Conservation (phyloP, 2,888 invertebrate genomes). For the Hylaea fasciaria region DNA sequence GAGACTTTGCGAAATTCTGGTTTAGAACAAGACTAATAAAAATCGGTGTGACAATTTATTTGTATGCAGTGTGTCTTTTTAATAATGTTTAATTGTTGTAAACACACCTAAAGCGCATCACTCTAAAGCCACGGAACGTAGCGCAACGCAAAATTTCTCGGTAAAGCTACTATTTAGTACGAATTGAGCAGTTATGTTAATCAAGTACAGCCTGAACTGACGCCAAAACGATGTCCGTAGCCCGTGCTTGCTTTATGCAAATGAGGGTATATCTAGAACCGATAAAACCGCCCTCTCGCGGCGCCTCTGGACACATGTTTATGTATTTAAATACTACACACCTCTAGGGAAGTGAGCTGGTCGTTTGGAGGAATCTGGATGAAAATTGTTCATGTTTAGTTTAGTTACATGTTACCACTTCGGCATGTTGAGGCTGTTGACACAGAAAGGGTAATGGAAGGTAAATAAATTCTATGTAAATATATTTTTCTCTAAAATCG, state of each 20-base stretch:
- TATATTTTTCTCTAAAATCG: no score
- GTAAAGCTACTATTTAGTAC: conserved; percentile 77
- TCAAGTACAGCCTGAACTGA: conserved; percentile 77
- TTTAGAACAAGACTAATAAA: no score
- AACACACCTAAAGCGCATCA: conserved; percentile 4
- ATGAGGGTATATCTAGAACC: conserved; percentile 48
- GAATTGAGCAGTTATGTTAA: conserved; percentile 83
- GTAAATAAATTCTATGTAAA: no score
- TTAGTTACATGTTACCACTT: no score
- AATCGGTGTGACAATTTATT: no score
- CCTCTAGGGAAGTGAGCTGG: no score
- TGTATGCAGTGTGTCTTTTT: no score
- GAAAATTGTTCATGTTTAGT: no score
- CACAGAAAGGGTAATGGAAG: no score
- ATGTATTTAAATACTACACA: conserved; percentile 15
- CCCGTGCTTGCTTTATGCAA: conserved; percentile 76
- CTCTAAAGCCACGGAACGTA: conserved; percentile 18
- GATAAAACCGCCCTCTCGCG: conserved; percentile 31
- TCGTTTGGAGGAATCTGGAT: neutral
- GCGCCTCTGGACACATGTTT: conserved; percentile 19
- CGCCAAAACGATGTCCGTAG: conserved; percentile 70
- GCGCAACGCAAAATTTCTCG: conserved; percentile 73
- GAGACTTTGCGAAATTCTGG: neutral
- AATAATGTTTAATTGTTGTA: no score
- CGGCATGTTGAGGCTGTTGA: no score